Percentiles rank a stretch among this genome's conserved stretches.
Evolutionary conservation across 2,113 vertebrate species (phyloP).

Genomic region (Alectura lathami): DNA sequence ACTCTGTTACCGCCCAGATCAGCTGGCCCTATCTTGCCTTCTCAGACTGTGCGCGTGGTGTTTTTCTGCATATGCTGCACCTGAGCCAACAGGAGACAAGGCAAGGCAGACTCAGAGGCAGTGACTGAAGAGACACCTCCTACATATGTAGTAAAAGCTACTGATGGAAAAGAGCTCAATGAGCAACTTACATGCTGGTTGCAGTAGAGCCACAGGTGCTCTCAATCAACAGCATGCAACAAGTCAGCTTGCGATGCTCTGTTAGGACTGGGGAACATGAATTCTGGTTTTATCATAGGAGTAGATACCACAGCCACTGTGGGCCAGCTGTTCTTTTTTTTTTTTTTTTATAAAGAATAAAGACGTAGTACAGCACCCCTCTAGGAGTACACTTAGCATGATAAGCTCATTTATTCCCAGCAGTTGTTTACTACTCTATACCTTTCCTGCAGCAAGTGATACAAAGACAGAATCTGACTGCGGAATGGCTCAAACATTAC

Average conservation of each 20-base stretch:
- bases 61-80: neutral
- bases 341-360: neutral
- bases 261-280: neutral
- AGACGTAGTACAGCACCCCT: neutral
- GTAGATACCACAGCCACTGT: neutral
- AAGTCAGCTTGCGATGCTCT: fast-evolving
- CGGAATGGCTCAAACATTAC: neutral
- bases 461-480: neutral
- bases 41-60: neutral
- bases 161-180: neutral
- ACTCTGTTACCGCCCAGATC: neutral
- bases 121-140: neutral
- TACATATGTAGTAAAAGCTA: neutral
- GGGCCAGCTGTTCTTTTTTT: conserved; percentile 2
- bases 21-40: neutral
- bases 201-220: neutral
- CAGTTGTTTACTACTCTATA: conserved; percentile 1
- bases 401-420: conserved; percentile 42
- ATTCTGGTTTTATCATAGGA: neutral
- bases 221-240: neutral
- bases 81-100: neutral
- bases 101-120: neutral
- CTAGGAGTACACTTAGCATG: neutral
- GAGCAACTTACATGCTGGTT: neutral
- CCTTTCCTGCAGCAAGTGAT: neutral